Evolutionary conservation across 2,888 invertebrate genomes (phyloP), one percentile per base, ranked within the genome.

Genomic region (Drosophila mimetica): DNA sequence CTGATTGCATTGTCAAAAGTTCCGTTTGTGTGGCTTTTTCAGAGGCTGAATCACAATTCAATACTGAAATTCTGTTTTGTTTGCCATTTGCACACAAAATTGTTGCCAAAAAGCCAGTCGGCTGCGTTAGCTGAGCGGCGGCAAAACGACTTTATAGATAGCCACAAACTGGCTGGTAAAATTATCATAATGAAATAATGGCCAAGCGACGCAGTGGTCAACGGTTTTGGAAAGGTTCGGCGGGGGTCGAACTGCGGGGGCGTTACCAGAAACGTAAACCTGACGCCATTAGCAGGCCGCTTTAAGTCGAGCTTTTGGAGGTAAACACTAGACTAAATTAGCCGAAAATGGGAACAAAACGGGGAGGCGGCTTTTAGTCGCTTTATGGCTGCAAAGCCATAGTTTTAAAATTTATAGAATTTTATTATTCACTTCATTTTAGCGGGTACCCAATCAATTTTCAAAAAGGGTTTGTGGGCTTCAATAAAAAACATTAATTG

Each of bases 1-100:
- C 52, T 86, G 78, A 82, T 85, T 82, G 87, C 76, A 79, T 66
- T 76, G 74, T 74, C 71, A 42, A 63, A 71, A 54, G 47, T 53
- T 48, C 30, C 14, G 30, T 20, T 41, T 57, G 34, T 36, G 20
- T 22, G 28, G 20, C 9, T 16, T 18, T 50, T 50, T 25, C 32
- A 39, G 36, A 41, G 28, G 46, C 34, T 86, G 85, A 85, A 60
- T 79, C 83, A 82, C 71, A 48, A 36, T 63, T 64, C 53, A 70
- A 65, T 65, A 54, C 64, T 67, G 8, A 66, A 46, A 67, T 46
- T 39, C 25, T 20, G 39, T 58, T 32, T 46, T 41, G 16, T 44
- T 39, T 67, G 37, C 30, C 61, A 22, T 50, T 14, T 54, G 61
- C 61, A 61, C 48, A 66, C 44, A 66, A 42, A 18, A 57, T 41